phyloP scores from a whole-genome alignment of 2,888 invertebrate genomes.

The Eristalis intricaria region DNA sequence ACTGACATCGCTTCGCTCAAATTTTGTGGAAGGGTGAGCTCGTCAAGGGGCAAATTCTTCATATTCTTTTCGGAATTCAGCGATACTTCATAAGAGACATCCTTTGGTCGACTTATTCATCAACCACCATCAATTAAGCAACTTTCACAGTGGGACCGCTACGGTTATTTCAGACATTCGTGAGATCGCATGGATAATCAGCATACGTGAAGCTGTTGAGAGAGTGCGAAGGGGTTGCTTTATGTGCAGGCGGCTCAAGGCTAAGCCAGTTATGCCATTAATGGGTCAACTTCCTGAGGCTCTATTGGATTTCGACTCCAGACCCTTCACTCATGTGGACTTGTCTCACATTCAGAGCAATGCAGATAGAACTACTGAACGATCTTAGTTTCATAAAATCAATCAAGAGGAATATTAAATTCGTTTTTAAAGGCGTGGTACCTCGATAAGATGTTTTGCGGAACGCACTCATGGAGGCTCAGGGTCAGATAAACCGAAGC shows the following conservation, averaged over 20 bases:
- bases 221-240: neutral
- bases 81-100: neutral
- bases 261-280: constrained; percentile 4
- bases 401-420: too few relatives aligned
- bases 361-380: too few relatives aligned
- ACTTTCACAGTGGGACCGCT: neutral
- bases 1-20: too few relatives aligned
- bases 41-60: neutral
- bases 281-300: constrained; percentile 2
- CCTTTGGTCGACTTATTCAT: too few relatives aligned
- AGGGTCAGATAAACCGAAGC: neutral
- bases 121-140: too few relatives aligned
- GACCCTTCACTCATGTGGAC: neutral
- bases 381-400: neutral
- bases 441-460: too few relatives aligned
- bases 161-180: neutral
- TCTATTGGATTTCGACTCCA: neutral
- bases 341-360: too few relatives aligned
- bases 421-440: too few relatives aligned
- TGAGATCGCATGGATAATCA: constrained; percentile 5
- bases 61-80: constrained; percentile 1
- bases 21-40: too few relatives aligned
- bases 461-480: too few relatives aligned
- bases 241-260: neutral
- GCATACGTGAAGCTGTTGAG: neutral